Conservation (phyloP, 2,888 invertebrate genomes). For the Agrochola litura region DNA sequence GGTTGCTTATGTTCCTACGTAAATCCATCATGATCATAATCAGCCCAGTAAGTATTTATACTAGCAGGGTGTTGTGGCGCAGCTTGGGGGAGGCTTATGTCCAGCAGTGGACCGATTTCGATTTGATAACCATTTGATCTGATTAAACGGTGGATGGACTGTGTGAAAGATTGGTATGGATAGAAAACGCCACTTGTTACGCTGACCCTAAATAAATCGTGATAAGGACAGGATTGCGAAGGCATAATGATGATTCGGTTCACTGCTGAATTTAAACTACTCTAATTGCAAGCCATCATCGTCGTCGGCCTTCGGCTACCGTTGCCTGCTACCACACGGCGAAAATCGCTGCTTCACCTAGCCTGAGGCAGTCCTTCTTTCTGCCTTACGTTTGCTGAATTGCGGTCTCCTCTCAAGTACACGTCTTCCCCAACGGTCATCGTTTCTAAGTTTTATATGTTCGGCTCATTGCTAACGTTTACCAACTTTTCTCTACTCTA, state of each 20-base stretch:
- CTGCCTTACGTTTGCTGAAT: neutral
- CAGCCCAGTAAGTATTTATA: neutral
- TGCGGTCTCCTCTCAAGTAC: neutral
- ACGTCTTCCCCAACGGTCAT: neutral
- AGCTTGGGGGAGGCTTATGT: neutral
- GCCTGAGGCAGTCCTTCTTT: too few species aligned
- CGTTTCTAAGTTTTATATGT: neutral
- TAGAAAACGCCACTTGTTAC: too few species aligned
- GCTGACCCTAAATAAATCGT: too few species aligned
- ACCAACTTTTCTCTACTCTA: neutral
- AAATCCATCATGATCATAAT: neutral
- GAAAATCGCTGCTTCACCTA: too few species aligned
- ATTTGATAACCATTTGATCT: neutral
- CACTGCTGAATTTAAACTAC: neutral
- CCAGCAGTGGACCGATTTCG: neutral
- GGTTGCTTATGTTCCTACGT: neutral
- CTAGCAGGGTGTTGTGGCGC: neutral
- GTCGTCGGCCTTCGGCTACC: neutral
- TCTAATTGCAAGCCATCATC: too few species aligned
- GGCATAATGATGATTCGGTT: neutral
- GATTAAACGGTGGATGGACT: neutral
- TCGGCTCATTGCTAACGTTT: neutral
- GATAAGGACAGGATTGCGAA: too few species aligned
- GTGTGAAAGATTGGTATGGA: too few species aligned
- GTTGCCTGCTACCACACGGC: neutral